Conservation (phyloP, 2,113 vertebrate species). For the Zapus hudsonius region DNA sequence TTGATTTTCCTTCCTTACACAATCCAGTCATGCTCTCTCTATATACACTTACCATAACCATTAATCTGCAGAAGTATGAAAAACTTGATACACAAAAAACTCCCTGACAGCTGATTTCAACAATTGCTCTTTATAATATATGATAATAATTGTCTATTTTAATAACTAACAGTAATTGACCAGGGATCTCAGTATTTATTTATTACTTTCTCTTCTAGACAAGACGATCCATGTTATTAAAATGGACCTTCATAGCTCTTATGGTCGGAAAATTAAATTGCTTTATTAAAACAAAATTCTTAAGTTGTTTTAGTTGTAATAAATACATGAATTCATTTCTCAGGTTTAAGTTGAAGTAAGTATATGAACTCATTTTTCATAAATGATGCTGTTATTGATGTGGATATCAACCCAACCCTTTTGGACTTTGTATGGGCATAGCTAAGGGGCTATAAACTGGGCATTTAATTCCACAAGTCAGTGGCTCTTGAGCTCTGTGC, state of each 20-base stretch:
- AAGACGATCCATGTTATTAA: not conserved
- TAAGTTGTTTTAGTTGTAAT: not conserved
- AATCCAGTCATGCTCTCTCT: too few species aligned
- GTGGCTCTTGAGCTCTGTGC: too few species aligned
- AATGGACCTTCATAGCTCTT: not conserved
- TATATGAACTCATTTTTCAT: not conserved
- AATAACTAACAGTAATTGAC: constrained; percentile 18
- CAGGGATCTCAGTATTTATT: not conserved
- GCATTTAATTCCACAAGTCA: too few species aligned
- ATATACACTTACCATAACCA: too few species aligned
- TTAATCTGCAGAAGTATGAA: too few species aligned
- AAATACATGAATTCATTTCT: not conserved
- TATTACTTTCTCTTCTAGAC: not conserved
- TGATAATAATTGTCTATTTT: not conserved
- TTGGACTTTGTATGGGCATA: too few species aligned
- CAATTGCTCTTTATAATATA: not conserved
- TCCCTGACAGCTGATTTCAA: not conserved
- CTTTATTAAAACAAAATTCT: not conserved
- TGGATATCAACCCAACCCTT: too few species aligned
- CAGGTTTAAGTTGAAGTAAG: not conserved
- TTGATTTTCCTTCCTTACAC: too few species aligned
- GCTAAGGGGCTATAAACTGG: too few species aligned
- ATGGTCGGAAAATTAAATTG: not conserved
- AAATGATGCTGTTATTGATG: not conserved
- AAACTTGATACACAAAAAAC: not conserved